These are phyloP conservation scores for Ridgeia piscesae DNA, from an alignment of 1,140 invertebrate species.

Conservation along the genomic window DNA sequence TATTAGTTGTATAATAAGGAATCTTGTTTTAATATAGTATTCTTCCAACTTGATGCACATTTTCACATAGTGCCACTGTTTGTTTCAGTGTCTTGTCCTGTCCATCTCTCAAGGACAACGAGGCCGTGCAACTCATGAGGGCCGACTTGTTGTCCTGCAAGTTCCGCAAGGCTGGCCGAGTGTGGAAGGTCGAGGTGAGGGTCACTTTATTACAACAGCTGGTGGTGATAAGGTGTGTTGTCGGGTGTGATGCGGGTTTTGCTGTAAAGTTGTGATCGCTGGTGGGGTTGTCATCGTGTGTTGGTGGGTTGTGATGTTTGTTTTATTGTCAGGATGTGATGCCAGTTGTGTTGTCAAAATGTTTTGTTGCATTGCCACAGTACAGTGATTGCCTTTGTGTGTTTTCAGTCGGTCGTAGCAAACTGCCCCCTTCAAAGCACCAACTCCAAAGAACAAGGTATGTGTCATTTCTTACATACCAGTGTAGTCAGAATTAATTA, in stretches of 20 bases:
- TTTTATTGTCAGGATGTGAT: too few relatives aligned
- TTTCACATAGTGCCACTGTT: too few relatives aligned
- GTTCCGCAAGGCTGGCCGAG: slow-evolving; percentile 72
- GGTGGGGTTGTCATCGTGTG: too few relatives aligned
- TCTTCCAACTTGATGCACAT: too few relatives aligned
- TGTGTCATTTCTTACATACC: background rate
- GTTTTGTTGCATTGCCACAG: too few relatives aligned
- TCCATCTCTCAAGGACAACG: background rate
- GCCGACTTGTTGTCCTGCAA: slow-evolving; percentile 82
- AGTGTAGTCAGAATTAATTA: background rate
- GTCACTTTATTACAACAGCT: background rate
- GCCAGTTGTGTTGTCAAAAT: too few relatives aligned
- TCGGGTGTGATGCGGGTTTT: too few relatives aligned
- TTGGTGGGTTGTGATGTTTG: too few relatives aligned
- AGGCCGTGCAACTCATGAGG: slow-evolving; percentile 58
- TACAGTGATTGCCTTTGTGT: background rate
- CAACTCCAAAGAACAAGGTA: slow-evolving; percentile 74
- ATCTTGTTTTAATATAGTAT: too few relatives aligned
- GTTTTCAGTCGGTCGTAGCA: slow-evolving; percentile 75
- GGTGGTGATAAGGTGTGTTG: too few relatives aligned
- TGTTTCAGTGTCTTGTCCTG: background rate
- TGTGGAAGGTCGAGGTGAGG: slow-evolving; percentile 78
- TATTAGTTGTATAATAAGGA: too few relatives aligned
- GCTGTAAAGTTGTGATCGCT: too few relatives aligned
- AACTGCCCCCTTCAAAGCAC: slow-evolving; percentile 76